Base-by-base conservation (phyloP, 2,797 vertebrate genomes). In the Peromyscus attwateri region DNA sequence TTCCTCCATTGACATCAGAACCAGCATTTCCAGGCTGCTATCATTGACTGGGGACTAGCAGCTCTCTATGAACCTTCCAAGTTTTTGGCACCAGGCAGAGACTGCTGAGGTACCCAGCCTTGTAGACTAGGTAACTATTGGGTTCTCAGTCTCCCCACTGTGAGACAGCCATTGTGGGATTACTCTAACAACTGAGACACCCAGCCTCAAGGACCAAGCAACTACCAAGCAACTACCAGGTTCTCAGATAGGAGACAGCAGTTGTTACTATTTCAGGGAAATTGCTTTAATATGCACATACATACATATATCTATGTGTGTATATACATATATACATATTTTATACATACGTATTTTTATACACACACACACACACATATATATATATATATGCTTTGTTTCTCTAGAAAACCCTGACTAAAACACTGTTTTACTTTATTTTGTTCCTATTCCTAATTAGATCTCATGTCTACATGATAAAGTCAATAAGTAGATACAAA, bases 391-490 rank as follows among this genome's bases (percentile, higher is more conserved):
- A 62, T 46, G 62, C 6, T 7, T 23, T 87, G 64, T 52, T 87
- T 21, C 64, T 87, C 46, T 87, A 70, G 43, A 87, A 70, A 70
- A 14, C 84, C 3, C 60, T 43, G 6, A 68, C 12, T 68, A 68
- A 68, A 14, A 49, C 7, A 52, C 5, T 89, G 14, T 49, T 96
- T 88, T 62, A 71, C 81, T 96, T 88, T 94, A 68, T 80, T 52
- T 88, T 49, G 21, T 77, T 57, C 73, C 75, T 80, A 64, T 52
- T 87, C 90, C 60, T 34, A 76, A 73, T 80, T 89, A 71, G 62
- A 87, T 8, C 43, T 60, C 82, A 93, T 40, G 57, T 49, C 55
- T 62, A 82, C 49, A 64, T 17, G 49, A 68, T 71, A 43, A 92
- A 68, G 68, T 77, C 55, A 85, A 6, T 29, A 82, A 79, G 81